Conservation (phyloP, 2,797 vertebrate species). For the Sebastes ruberrimus region DNA sequence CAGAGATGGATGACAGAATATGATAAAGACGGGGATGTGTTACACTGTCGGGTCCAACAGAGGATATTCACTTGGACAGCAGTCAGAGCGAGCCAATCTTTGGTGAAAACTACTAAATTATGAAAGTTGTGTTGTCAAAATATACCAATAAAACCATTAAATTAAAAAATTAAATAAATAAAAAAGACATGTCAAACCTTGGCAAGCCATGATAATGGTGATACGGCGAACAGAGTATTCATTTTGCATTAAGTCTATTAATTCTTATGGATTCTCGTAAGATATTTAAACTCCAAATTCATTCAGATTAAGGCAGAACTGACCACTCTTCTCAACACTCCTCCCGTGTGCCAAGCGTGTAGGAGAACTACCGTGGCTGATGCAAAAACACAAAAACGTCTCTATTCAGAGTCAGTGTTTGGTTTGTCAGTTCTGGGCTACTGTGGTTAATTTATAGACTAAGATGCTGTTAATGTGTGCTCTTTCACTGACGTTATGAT, state of each 20-base stretch:
- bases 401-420: too few relatives aligned
- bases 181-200: not conserved
- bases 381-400: fast-evolving
- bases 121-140: not conserved
- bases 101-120: not conserved
- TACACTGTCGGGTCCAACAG: not conserved
- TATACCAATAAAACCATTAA: not conserved
- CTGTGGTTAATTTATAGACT: too few relatives aligned
- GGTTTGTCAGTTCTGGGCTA: too few relatives aligned
- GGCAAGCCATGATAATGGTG: not conserved
- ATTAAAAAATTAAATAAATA: not conserved
- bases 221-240: too few relatives aligned
- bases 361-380: too few relatives aligned
- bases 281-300: not conserved
- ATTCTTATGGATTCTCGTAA: not conserved
- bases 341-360: too few relatives aligned
- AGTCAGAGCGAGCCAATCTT: not conserved
- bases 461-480: too few relatives aligned
- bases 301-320: too few relatives aligned
- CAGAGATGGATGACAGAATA: not conserved
- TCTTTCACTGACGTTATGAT: too few relatives aligned
- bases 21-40: not conserved
- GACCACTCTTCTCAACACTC: too few relatives aligned
- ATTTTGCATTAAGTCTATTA: not conserved
- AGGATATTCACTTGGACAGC: not conserved